phyloP scores from a whole-genome alignment of 2,888 invertebrate species.

The Fragum whitleyi region DNA sequence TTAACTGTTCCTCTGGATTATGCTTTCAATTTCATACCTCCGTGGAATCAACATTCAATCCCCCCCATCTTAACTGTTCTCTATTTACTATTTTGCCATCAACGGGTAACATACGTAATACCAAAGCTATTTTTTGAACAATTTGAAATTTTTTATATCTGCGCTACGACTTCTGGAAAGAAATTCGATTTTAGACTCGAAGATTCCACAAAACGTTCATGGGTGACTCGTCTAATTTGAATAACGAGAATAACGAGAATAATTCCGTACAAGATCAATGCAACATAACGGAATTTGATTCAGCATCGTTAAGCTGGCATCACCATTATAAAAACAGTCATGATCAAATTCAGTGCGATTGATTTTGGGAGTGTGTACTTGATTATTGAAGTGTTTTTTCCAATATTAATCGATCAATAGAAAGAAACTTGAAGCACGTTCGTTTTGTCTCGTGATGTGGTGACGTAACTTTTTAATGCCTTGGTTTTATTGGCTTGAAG shows the following conservation, averaged over 20 bases:
- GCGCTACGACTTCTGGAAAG: no score
- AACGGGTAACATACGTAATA: no score
- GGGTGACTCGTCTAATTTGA: background rate
- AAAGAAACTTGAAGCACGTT: slow-evolving; percentile 3
- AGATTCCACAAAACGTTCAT: no score
- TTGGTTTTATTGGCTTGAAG: no score
- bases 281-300: slow-evolving; percentile 4
- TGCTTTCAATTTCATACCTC: no score
- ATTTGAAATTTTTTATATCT: no score
- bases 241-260: background rate
- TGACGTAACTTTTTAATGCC: background rate
- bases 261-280: slow-evolving; percentile 5
- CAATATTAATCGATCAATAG: background rate
- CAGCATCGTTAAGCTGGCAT: slow-evolving; percentile 7
- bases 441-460: slow-evolving; percentile 9
- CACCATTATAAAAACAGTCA: slow-evolving; percentile 1
- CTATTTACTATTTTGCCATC: no score
- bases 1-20: no score
- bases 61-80: no score
- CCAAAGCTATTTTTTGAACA: no score
- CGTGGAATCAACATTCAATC: no score
- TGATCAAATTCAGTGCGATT: slow-evolving; percentile 20
- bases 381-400: background rate
- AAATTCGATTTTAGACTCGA: no score
- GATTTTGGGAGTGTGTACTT: slow-evolving; percentile 8